Evolutionary conservation across 2,113 vertebrate species (phyloP), one percentile per base, ranked within the genome.

Genomic region (Vidua macroura): DNA sequence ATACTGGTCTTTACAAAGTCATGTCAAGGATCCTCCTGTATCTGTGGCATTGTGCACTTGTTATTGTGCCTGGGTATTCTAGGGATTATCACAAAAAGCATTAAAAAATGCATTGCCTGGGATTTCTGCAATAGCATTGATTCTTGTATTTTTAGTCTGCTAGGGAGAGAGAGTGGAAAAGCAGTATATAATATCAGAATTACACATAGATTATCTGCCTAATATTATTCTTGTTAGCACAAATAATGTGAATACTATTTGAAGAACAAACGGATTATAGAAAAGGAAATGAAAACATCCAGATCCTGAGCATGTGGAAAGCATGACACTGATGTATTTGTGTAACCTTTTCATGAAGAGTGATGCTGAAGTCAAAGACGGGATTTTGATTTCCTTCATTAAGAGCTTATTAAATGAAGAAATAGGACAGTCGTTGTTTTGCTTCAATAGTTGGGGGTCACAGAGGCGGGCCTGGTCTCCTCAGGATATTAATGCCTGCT

Each of bases 401-500:
- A 98, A 97, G 97, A 97, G 97, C 98, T 97, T 98, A 98, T 97
- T 98, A 98, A 97, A 96, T 75, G 87, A 96, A 97, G 97, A 98
- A 98, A 97, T 96, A 96, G 97, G 95, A 98, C 97, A 97, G 97
- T 97, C 78, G 46, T 93, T 27, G 88, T 96, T 97, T 96, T 96
- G 97, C 97, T 96, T 98, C 96, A 69, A 15, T 98, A 93, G 97
- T 90, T 95, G 96, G 88, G 95, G 98, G 98, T 97, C 96, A 95
- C 69, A 91, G 97, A 97, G 98, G 97, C 72, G 46, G 97, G 95
- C 73, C 97, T 97, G 97, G 88, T 97, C 97, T 98, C 97, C 96
- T 98, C 95, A 37, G 97, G 97, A 98, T 98, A 98, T 98, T 98
- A 98, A 98, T 98, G 97, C 97, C 97, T 97, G 96, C 98, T 97